Evolutionary conservation across 1,140 invertebrate species (phyloP).

Genomic region (Dolichoris vasculosae): DNA sequence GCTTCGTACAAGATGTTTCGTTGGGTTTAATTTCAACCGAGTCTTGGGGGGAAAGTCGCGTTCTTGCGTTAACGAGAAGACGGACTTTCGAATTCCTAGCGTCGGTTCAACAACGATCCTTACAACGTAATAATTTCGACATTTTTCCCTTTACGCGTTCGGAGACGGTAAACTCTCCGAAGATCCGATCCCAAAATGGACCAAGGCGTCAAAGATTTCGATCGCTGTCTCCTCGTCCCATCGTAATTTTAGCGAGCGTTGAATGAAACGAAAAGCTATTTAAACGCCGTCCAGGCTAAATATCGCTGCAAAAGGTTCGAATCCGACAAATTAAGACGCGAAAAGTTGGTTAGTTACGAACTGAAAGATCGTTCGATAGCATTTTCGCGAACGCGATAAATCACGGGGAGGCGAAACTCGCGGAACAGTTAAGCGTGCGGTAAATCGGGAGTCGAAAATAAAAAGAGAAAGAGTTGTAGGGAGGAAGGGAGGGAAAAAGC

Average conservation of each 20-base stretch:
- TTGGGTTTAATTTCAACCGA: neutral
- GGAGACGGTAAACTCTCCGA: no score
- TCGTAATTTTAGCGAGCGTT: neutral
- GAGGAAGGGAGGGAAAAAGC: neutral
- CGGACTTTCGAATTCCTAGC: neutral
- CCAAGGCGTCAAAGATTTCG: neutral
- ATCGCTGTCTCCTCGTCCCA: neutral
- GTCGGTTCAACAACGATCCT: neutral
- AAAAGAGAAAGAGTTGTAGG: neutral
- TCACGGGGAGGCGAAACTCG: neutral
- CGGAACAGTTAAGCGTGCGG: neutral
- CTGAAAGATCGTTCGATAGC: neutral
- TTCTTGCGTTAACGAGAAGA: neutral
- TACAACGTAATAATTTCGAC: neutral
- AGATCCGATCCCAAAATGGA: no score
- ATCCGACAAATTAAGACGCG: neutral
- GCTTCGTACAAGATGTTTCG: neutral
- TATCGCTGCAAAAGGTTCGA: no score
- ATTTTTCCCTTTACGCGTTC: neutral
- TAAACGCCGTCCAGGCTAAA: no score
- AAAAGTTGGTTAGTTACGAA: constrained; percentile 12
- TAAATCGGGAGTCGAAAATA: neutral
- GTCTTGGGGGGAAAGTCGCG: neutral
- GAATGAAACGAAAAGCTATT: neutral
- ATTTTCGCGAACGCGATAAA: neutral